Conservation (phyloP, 1,140 invertebrate genomes). For the Adoxophyes honmai region DNA sequence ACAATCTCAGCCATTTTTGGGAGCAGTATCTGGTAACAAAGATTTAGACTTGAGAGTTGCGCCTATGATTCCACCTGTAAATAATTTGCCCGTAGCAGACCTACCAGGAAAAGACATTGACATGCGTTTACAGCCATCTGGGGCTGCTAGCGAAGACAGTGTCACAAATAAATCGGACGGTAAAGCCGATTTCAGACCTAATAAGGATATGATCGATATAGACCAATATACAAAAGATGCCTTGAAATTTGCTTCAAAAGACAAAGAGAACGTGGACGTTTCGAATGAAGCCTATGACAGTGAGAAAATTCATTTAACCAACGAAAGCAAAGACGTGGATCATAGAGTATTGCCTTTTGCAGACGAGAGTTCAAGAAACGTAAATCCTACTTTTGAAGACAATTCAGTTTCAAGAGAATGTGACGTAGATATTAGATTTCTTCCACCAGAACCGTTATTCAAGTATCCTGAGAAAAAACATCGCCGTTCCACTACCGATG, state of each 20-base stretch:
- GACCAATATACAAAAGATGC: constrained; percentile 77
- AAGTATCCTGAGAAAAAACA: constrained; percentile 70
- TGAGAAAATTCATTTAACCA: constrained; percentile 42
- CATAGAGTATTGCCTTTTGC: constrained; percentile 70
- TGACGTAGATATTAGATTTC: constrained; percentile 73
- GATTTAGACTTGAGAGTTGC: constrained; percentile 73
- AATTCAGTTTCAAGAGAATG: constrained; percentile 60
- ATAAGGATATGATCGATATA: constrained; percentile 71
- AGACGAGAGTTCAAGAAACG: constrained; percentile 49
- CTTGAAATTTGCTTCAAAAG: constrained; percentile 70
- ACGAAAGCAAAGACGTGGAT: constrained; percentile 74
- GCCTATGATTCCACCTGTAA: constrained; percentile 44
- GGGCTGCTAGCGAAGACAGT: constrained; percentile 37
- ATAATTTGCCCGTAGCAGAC: constrained; percentile 40
- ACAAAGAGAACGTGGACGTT: constrained; percentile 69
- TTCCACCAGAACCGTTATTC: constrained; percentile 59
- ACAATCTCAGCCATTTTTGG: constrained; percentile 42
- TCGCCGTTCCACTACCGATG: constrained; percentile 73
- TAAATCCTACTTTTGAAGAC: constrained; percentile 41
- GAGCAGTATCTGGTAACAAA: constrained; percentile 36
- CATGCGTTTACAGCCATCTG: constrained; percentile 72
- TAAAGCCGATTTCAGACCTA: constrained; percentile 40
- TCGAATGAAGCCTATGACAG: constrained; percentile 58
- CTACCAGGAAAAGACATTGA: constrained; percentile 73
- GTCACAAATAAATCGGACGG: constrained; percentile 23